Evolutionary conservation across 1,140 invertebrate species (phyloP).

Genomic region (Zaprionus lachaisei): DNA sequence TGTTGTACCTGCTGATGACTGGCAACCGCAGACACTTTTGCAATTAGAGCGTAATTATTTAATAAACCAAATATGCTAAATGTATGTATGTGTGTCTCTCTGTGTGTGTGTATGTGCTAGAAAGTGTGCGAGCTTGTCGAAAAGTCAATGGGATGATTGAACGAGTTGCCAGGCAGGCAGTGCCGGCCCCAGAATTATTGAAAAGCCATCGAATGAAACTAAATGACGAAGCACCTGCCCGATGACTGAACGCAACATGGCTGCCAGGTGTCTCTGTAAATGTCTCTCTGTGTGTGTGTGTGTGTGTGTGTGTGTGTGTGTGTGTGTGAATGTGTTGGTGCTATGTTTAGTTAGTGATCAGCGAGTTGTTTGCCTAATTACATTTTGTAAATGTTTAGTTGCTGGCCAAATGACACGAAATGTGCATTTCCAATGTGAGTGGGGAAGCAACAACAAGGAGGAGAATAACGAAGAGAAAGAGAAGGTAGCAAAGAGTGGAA

Average conservation of each 20-base stretch:
- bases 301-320: neutral
- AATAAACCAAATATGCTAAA: conserved; percentile 68
- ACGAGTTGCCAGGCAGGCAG: conserved; percentile 26
- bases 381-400: conserved; percentile 49
- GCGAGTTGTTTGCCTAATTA: conserved; percentile 46
- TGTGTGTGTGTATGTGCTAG: conserved; percentile 9
- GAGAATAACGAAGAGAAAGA: neutral
- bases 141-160: conserved; percentile 47
- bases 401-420: conserved; percentile 30
- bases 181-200: conserved; percentile 29
- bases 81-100: conserved; percentile 21
- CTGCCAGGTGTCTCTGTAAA: conserved; percentile 32
- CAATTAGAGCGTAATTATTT: conserved; percentile 82
- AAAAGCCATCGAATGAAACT: conserved; percentile 46
- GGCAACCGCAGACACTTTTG: conserved; percentile 69
- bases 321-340: conserved; percentile 17
- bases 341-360: conserved; percentile 31
- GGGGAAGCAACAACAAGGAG: neutral
- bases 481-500: neutral
- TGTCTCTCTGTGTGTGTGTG: too few relatives aligned
- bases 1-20: conserved; percentile 30
- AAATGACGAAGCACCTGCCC: conserved; percentile 60
- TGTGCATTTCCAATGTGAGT: conserved; percentile 1
- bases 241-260: conserved; percentile 49
- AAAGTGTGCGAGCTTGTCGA: conserved; percentile 12